Evolutionary conservation across 2,888 invertebrate genomes (phyloP), one percentile per base, ranked within the genome.

Genomic region (Eupithecia subfuscata): DNA sequence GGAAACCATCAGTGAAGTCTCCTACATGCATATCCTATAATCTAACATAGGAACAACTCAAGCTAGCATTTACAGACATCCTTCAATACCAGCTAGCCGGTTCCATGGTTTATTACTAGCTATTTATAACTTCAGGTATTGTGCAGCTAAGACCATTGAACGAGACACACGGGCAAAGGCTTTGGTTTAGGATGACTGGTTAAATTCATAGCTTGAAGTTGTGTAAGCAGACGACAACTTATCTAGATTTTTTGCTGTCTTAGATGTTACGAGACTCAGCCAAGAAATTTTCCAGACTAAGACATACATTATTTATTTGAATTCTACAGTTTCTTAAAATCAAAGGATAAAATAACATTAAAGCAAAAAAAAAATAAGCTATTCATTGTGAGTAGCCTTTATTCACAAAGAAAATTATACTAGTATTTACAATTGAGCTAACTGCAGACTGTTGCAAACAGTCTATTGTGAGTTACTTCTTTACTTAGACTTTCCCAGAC

Each of bases 121-220:
- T 83, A 82, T 83, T 82, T 80, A 82, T 83, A 82, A 78, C 79
- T 77, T 75, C 77, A 78, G 74, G 78, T 80, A 79, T 82, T 81
- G 78, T 80, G 76, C 73, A 78, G 78, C 74, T 67, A 60, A 73
- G 79, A 75, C 75, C 74, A 77, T 74, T 77, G 77, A 73, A 77
- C 68, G 68, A 18, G 64, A 64, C 30, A 18, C 60, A 60, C 60
- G 25, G 60, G 12, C 25, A 34, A 64, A 64, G 16, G 64, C 34
- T 64, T 64, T 34, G 18, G 34, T 18, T 64, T 18, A 64, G 34
- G 12, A 25, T 25, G 22, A 60, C 60, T 60, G 60, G 60, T 60
- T 60, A 5, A 60, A 22, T 60, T 60, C 60, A 22, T 60, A 60
- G 25, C 25, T 60, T 25, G 25, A 6, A 25, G 4, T 60, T 25